Conservation (phyloP, 2,797 vertebrate species). For the Nannoperca obscura region DNA sequence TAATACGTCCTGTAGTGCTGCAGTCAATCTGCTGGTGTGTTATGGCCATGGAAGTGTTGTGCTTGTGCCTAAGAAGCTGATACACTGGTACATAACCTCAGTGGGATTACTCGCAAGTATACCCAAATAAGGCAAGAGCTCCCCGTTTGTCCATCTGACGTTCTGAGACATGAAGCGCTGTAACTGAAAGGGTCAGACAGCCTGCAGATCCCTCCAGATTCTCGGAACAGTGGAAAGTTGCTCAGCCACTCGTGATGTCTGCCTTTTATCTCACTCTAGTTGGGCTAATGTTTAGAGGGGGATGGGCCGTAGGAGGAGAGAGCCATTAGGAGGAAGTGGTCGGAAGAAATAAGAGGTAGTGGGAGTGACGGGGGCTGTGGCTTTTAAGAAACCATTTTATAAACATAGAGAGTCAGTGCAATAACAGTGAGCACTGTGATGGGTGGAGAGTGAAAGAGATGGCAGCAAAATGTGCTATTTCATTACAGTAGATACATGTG, state of each 20-base stretch:
- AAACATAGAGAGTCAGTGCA: conserved; percentile 69
- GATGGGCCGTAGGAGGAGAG: conserved; percentile 65
- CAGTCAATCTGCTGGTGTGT: conserved; percentile 62
- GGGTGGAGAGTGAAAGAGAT: conserved; percentile 28
- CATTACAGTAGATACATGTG: conserved; percentile 51
- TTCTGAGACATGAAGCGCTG: conserved; percentile 64
- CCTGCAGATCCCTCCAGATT: conserved; percentile 72
- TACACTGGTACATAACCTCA: conserved; percentile 74
- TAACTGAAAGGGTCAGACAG: conserved; percentile 76
- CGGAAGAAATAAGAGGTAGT: conserved; percentile 75
- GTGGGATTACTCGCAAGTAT: conserved; percentile 73
- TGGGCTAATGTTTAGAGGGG: conserved; percentile 76
- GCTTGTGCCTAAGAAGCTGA: conserved; percentile 65
- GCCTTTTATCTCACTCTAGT: conserved; percentile 81
- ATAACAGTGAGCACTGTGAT: conserved; percentile 67
- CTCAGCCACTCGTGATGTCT: conserved; percentile 74
- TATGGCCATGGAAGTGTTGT: conserved; percentile 67
- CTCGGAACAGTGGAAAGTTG: conserved; percentile 80
- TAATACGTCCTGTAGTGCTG: conserved; percentile 62
- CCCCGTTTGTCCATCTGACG: conserved; percentile 64
- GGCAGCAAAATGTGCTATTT: conserved; percentile 63
- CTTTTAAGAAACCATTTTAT: conserved; percentile 82
- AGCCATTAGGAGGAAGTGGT: conserved; percentile 82
- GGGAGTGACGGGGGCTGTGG: conserved; percentile 74
- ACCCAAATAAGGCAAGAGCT: conserved; percentile 81